These are phyloP conservation scores for Asbolus verrucosus DNA, from an alignment of 1,140 invertebrate genomes.

Conservation along the genomic window DNA sequence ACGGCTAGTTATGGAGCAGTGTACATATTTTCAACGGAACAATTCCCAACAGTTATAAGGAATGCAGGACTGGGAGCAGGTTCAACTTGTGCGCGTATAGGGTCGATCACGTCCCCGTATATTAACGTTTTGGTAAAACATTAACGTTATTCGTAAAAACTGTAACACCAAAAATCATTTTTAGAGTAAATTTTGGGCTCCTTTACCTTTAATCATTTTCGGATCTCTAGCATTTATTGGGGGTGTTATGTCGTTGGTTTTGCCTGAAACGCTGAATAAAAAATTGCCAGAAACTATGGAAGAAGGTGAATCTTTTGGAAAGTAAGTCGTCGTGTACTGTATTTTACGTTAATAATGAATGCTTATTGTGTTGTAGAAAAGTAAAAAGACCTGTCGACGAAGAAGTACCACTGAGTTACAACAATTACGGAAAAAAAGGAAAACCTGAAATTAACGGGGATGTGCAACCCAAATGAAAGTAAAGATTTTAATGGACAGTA, in stretches of 20 bases:
- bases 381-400: background rate
- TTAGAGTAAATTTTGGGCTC: constrained; percentile 71
- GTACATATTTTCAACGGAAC: constrained; percentile 85
- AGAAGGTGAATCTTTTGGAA: constrained; percentile 79
- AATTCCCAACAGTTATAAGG: constrained; percentile 86
- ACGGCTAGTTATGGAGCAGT: constrained; percentile 84
- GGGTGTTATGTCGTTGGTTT: constrained; percentile 74
- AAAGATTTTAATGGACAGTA: no score
- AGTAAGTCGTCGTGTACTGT: no score
- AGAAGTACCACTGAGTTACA: constrained; percentile 23
- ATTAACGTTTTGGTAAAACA: constrained; percentile 72
- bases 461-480: no score
- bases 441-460: no score
- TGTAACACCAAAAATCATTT: constrained; percentile 44
- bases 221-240: constrained; percentile 74
- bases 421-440: no score
- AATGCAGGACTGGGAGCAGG: constrained; percentile 83
- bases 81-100: constrained; percentile 82
- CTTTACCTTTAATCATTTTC: constrained; percentile 80
- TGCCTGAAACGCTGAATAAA: constrained; percentile 83
- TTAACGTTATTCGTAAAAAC: constrained; percentile 3
- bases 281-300: constrained; percentile 81
- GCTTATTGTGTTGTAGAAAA: constrained; percentile 7
- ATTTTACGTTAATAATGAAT: constrained; percentile 12
- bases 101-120: constrained; percentile 82